Conservation (phyloP, 2,113 vertebrate genomes). For the Callospermophilus lateralis region DNA sequence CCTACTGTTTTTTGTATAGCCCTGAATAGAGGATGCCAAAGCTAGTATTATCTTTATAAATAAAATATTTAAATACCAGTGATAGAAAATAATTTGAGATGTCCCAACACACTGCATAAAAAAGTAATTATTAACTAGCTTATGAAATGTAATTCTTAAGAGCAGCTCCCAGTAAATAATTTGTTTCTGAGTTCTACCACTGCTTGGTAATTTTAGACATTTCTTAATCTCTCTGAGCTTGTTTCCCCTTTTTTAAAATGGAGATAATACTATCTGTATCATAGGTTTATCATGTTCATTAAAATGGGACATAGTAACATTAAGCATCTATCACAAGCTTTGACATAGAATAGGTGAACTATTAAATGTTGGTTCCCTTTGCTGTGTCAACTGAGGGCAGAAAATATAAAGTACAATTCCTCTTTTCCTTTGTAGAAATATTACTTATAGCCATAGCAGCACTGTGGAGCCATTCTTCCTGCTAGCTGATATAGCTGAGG, state of each 20-base stretch:
- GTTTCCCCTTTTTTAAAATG: constrained; percentile 34
- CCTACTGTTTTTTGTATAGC: neutral
- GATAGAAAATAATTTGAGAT: constrained; percentile 56
- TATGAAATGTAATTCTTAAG: constrained; percentile 48
- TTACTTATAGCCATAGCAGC: constrained; percentile 2
- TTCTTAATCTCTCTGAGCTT: constrained; percentile 44
- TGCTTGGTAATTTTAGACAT: constrained; percentile 56
- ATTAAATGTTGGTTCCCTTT: constrained; percentile 7
- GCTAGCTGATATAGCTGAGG: neutral
- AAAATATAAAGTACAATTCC: neutral
- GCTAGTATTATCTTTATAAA: constrained; percentile 25
- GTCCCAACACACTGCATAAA: neutral
- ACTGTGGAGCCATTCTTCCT: neutral
- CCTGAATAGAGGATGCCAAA: neutral
- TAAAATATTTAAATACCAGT: constrained; percentile 20
- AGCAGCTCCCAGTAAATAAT: constrained; percentile 45
- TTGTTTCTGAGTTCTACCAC: constrained; percentile 49
- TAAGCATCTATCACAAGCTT: constrained; percentile 24
- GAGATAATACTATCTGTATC: constrained; percentile 22
- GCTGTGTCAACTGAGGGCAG: neutral
- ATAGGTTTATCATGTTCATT: neutral
- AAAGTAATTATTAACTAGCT: constrained; percentile 36
- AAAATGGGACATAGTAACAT: neutral
- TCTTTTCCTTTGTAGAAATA: constrained; percentile 33
- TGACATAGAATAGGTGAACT: neutral